These are phyloP conservation scores for Myotis daubentonii DNA, from an alignment of 2,797 vertebrate genomes.

Conservation along the genomic window DNA sequence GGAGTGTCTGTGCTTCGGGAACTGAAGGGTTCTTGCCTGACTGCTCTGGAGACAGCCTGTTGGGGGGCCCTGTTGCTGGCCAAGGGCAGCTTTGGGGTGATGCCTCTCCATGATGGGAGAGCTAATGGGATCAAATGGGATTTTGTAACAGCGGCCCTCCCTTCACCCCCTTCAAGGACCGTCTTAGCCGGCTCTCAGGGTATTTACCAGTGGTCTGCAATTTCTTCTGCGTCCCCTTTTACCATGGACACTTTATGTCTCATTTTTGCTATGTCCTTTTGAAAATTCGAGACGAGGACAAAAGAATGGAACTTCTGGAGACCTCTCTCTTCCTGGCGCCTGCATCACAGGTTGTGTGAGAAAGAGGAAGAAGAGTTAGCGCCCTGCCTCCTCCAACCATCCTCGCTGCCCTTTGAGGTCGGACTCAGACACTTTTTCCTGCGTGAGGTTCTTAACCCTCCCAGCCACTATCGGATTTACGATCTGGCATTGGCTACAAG, in stretches of 20 bases:
- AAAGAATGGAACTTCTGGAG: slow-evolving; percentile 80
- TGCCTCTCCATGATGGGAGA: background rate
- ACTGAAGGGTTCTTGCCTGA: background rate
- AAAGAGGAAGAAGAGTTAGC: background rate
- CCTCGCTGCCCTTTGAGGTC: background rate
- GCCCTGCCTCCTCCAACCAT: rapidly evolving
- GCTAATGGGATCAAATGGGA: background rate
- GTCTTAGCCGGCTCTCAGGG: background rate
- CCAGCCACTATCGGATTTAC: too few species aligned
- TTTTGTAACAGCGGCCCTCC: background rate
- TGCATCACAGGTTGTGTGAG: slow-evolving; percentile 56
- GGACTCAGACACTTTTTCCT: background rate
- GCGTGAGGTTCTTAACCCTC: background rate
- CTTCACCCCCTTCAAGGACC: background rate
- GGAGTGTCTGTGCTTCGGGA: background rate
- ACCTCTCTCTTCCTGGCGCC: slow-evolving; percentile 82
- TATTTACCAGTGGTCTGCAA: slow-evolving; percentile 79
- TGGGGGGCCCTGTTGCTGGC: rapidly evolving
- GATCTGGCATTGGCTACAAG: rapidly evolving
- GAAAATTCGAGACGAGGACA: slow-evolving; percentile 66
- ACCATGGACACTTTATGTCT: slow-evolving; percentile 42
- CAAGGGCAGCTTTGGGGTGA: background rate
- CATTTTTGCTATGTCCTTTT: slow-evolving; percentile 79
- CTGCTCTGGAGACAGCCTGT: background rate
- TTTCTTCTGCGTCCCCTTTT: slow-evolving; percentile 59